phyloP scores from a whole-genome alignment of 2,797 vertebrate genomes.

The Lagorchestes hirsutus region DNA sequence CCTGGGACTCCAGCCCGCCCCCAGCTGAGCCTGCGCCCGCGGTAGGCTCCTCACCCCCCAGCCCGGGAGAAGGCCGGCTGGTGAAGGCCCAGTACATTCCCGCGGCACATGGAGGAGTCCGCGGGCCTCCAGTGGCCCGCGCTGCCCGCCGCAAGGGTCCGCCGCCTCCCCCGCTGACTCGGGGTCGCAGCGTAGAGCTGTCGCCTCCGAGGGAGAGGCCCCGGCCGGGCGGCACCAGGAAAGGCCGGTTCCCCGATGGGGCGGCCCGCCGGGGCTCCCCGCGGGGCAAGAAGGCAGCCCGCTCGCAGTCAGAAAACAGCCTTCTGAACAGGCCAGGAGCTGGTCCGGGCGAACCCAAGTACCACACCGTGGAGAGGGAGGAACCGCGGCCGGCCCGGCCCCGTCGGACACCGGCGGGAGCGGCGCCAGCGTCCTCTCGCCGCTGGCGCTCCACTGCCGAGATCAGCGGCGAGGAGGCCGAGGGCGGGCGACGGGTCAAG shows the following conservation, averaged over 20 bases:
- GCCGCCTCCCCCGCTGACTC: slow-evolving; percentile 74
- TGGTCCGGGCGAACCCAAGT: slow-evolving; percentile 84
- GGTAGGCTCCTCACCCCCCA: slow-evolving; percentile 70
- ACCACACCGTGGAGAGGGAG: slow-evolving; percentile 88
- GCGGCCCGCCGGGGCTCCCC: slow-evolving; percentile 78
- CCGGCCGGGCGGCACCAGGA: slow-evolving; percentile 83
- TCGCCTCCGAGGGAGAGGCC: slow-evolving; percentile 81
- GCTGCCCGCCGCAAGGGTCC: slow-evolving; percentile 77
- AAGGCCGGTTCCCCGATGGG: slow-evolving; percentile 88
- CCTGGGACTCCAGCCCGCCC: slow-evolving; percentile 80
- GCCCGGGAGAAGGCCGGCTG: slow-evolving; percentile 84
- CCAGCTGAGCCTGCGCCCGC: slow-evolving; percentile 68
- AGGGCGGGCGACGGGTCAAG: slow-evolving; percentile 51
- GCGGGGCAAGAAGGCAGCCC: slow-evolving; percentile 87
- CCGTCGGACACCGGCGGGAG: slow-evolving; percentile 83
- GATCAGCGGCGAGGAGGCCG: slow-evolving; percentile 89
- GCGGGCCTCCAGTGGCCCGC: slow-evolving; percentile 73
- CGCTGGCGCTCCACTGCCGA: slow-evolving; percentile 91
- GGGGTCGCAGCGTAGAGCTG: slow-evolving; percentile 81
- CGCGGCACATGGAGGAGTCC: slow-evolving; percentile 81
- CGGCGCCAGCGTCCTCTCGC: slow-evolving; percentile 79
- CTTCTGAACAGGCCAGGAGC: slow-evolving; percentile 85
- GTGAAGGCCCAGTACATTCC: slow-evolving; percentile 92
- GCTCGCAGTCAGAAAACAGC: slow-evolving; percentile 92
- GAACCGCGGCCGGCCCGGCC: slow-evolving; percentile 76